Conservation (phyloP, 1,140 invertebrate species). For the Homalodisca vitripennis region DNA sequence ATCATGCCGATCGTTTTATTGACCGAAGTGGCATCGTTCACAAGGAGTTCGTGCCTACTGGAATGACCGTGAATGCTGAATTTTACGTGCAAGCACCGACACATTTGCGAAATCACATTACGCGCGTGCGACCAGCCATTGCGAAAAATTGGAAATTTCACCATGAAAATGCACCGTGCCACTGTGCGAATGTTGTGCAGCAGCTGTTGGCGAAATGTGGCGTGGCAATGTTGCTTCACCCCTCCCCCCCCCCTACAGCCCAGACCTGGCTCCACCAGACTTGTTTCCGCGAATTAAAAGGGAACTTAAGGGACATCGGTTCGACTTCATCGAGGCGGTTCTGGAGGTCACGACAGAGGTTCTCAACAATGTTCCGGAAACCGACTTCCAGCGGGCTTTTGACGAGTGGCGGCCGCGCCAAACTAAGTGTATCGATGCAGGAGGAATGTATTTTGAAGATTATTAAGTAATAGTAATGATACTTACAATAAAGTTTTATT, state of each 20-base stretch:
- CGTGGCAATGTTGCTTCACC: neutral
- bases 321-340: no score
- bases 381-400: conserved; percentile 2
- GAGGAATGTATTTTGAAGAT: neutral
- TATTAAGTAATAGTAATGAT: neutral
- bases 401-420: no score
- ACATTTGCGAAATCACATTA: neutral
- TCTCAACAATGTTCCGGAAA: conserved; percentile 2
- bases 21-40: no score
- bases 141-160: neutral
- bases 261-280: conserved; percentile 5
- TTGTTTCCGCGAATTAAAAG: neutral
- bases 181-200: neutral
- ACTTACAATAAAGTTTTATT: neutral
- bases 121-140: no score
- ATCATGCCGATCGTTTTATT: neutral
- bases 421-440: no score
- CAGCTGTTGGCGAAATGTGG: neutral
- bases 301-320: no score
- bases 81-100: neutral
- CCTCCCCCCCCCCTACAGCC: neutral
- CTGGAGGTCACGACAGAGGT: neutral
- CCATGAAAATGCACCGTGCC: neutral
- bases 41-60: no score
- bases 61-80: no score